Percentiles rank a stretch among this genome's conserved stretches.
Conservation (phyloP, 2,888 invertebrate species). For the Spilosoma lubricipeda region DNA sequence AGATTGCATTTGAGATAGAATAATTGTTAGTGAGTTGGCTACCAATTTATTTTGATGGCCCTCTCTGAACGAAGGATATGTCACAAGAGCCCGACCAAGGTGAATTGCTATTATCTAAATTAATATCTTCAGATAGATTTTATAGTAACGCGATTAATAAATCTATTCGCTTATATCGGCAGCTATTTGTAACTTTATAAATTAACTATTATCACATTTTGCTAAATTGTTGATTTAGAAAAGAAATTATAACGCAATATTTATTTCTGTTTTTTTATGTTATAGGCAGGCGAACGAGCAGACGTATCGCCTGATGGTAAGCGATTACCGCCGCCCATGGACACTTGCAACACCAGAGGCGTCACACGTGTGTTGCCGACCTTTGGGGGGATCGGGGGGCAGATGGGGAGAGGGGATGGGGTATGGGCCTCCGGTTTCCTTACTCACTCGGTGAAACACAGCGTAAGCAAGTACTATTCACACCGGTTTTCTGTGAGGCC, state of each 20-base stretch:
- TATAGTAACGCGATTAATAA: not conserved
- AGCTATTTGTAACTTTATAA: not conserved
- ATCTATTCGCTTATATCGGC: not conserved
- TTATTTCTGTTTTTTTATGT: too few relatives aligned
- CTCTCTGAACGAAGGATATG: not conserved
- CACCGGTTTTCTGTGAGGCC: too few relatives aligned
- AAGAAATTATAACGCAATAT: not conserved
- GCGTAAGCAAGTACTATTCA: too few relatives aligned
- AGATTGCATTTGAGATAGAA: conserved; percentile 19
- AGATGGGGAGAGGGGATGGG: too few relatives aligned
- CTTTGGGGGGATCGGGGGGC: too few relatives aligned
- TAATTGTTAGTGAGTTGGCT: conserved; percentile 1
- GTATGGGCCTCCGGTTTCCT: too few relatives aligned
- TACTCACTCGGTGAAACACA: too few relatives aligned
- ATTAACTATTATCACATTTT: not conserved
- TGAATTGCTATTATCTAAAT: not conserved
- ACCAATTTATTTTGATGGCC: conserved; percentile 8
- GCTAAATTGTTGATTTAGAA: not conserved
- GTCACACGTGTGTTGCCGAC: too few relatives aligned
- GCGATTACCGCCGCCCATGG: too few relatives aligned
- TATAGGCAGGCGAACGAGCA: too few relatives aligned
- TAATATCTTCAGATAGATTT: not conserved
- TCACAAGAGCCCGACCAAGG: not conserved
- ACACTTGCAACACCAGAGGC: too few relatives aligned
- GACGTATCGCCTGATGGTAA: too few relatives aligned